Conservation (phyloP, 2,113 vertebrate species). For the Cinclus cinclus region DNA sequence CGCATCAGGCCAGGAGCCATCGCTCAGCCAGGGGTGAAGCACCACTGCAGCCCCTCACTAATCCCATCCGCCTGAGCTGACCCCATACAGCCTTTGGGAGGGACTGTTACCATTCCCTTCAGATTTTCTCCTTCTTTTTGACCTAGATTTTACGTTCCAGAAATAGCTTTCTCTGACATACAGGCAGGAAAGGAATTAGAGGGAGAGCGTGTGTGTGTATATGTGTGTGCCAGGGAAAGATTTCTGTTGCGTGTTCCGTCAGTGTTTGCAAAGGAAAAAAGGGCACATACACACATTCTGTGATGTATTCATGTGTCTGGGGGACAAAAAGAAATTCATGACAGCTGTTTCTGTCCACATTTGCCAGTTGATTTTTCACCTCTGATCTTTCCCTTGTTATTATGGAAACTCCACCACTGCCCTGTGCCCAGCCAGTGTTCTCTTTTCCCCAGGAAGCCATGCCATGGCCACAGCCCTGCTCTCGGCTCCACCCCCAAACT, state of each 20-base stretch:
- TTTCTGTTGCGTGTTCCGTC: not conserved
- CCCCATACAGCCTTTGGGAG: not conserved
- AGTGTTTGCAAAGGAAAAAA: not conserved
- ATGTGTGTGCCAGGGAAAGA: not conserved
- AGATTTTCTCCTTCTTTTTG: conserved; percentile 68
- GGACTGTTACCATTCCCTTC: conserved; percentile 2
- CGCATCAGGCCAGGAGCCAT: not conserved
- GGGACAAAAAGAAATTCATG: not conserved
- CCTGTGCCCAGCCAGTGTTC: not conserved
- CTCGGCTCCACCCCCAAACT: not conserved
- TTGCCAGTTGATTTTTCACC: not conserved
- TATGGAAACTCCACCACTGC: not conserved
- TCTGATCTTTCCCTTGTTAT: not conserved
- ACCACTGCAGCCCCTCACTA: not conserved
- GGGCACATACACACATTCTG: not conserved
- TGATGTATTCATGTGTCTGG: not conserved
- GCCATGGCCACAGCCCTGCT: rapidly evolving
- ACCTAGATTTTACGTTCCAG: conserved; percentile 77
- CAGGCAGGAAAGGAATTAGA: conserved; percentile 56
- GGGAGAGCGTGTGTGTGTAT: not conserved
- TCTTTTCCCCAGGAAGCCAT: not conserved
- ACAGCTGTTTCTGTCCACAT: not conserved
- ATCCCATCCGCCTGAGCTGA: not conserved
- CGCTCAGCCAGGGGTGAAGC: not conserved
- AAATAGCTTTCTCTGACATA: conserved; percentile 76